phyloP scores from a whole-genome alignment of 2,888 invertebrate species.

The Chydorus sphaericus region DNA sequence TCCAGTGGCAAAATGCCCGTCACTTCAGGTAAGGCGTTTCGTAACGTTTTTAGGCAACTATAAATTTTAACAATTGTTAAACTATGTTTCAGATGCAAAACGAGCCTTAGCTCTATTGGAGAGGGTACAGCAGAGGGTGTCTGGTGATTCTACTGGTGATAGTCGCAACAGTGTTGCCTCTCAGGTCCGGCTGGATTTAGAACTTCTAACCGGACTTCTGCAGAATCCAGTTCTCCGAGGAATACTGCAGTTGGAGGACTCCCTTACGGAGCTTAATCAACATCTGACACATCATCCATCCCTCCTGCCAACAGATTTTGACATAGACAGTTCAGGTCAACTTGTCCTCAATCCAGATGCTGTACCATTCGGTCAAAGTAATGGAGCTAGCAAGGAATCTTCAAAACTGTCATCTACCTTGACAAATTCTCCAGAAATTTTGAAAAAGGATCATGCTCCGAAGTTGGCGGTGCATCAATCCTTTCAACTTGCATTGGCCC shows the following conservation, averaged over 20 bases:
- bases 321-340: constrained; percentile 69
- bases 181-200: constrained; percentile 6
- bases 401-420: background rate
- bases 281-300: constrained; percentile 83
- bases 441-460: background rate
- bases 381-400: background rate
- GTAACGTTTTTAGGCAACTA: background rate
- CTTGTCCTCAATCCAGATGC: constrained; percentile 41
- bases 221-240: constrained; percentile 9
- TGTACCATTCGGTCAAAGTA: constrained; percentile 1
- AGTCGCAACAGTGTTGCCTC: background rate
- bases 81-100: constrained; percentile 3
- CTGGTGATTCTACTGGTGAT: background rate
- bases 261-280: constrained; percentile 67
- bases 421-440: background rate
- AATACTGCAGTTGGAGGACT: constrained; percentile 48
- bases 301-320: constrained; percentile 82
- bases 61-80: background rate
- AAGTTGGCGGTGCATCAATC: background rate
- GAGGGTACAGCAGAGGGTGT: constrained; percentile 8
- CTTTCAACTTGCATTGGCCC: background rate
- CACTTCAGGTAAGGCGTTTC: constrained; percentile 12
- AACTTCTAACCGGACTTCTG: constrained; percentile 9
- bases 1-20: constrained; percentile 11
- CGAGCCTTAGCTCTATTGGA: constrained; percentile 9